Conservation (phyloP, 2,797 vertebrate species). For the Pempheris klunzingeri region DNA sequence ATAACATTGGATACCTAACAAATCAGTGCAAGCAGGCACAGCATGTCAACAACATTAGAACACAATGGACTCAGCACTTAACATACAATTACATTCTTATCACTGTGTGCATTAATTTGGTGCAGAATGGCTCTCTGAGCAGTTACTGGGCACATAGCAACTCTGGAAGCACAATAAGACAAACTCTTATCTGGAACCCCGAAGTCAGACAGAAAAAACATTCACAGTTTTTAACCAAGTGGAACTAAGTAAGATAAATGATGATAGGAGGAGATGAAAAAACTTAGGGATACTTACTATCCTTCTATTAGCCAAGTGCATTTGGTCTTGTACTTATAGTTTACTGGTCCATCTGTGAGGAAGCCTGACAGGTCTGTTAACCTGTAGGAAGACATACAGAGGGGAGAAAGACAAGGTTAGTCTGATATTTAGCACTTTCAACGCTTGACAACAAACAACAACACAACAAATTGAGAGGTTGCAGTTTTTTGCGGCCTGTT, state of each 20-base stretch:
- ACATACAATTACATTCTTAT: neutral
- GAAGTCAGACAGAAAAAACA: neutral
- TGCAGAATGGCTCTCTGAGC: neutral
- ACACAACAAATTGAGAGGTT: too few relatives aligned
- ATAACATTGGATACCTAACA: neutral
- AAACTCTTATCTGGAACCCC: slow-evolving; percentile 28
- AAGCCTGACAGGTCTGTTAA: slow-evolving; percentile 92
- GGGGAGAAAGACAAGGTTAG: neutral
- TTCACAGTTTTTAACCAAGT: slow-evolving; percentile 14
- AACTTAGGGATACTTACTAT: slow-evolving; percentile 75
- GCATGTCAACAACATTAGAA: neutral
- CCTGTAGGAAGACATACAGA: slow-evolving; percentile 70
- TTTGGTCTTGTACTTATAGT: slow-evolving; percentile 97
- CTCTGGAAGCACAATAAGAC: slow-evolving; percentile 9
- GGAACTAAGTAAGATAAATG: slow-evolving; percentile 20
- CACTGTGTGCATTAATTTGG: neutral
- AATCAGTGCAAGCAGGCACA: neutral
- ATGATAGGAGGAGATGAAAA: neutral
- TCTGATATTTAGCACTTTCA: neutral
- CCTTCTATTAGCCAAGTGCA: slow-evolving; percentile 96
- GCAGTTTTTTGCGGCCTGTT: neutral
- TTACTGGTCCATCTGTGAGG: slow-evolving; percentile 93
- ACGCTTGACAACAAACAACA: too few relatives aligned
- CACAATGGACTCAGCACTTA: neutral
- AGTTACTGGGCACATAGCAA: neutral